Evolutionary conservation across 2,797 vertebrate species (phyloP).

Genomic region (Hemibagrus guttatus): DNA sequence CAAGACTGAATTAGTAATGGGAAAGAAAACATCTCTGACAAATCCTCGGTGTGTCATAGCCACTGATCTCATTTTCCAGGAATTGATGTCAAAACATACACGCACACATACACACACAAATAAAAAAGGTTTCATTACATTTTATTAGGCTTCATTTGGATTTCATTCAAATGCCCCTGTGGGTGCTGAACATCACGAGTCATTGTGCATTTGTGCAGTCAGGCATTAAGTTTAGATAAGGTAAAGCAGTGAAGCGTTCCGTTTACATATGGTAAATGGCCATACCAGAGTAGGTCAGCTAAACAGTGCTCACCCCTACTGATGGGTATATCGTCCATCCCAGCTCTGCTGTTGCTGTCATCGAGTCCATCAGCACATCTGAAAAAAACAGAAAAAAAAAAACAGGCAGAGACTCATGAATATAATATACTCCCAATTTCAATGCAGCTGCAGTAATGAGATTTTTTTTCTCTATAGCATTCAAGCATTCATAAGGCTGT

Average conservation of each 20-base stretch:
- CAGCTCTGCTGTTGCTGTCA: constrained; percentile 92
- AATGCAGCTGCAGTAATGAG: constrained; percentile 46
- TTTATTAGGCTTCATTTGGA: constrained; percentile 43
- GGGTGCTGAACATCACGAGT: constrained; percentile 34
- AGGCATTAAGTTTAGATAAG: constrained; percentile 37
- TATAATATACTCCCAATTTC: constrained; percentile 30
- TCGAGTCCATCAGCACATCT: constrained; percentile 97
- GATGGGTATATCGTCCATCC: constrained; percentile 92
- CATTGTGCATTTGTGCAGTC: constrained; percentile 43
- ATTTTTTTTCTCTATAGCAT: constrained; percentile 37
- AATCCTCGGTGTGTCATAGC: constrained; percentile 1
- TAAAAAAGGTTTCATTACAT: constrained; percentile 10
- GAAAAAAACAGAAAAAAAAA: constrained; percentile 61
- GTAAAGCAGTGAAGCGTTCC: constrained; percentile 29
- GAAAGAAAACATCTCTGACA: constrained; percentile 13
- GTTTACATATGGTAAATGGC: constrained; percentile 36
- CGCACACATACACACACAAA: not conserved
- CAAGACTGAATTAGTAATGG: constrained; percentile 44
- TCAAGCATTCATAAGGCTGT: constrained; percentile 51
- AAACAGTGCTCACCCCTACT: constrained; percentile 83
- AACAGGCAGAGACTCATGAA: constrained; percentile 45
- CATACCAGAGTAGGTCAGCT: constrained; percentile 33
- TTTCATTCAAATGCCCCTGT: constrained; percentile 46
- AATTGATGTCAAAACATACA: not conserved
- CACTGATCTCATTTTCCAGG: constrained; percentile 25